Evolutionary conservation across 2,113 vertebrate genomes (phyloP).

Genomic region (Pterocles gutturalis): DNA sequence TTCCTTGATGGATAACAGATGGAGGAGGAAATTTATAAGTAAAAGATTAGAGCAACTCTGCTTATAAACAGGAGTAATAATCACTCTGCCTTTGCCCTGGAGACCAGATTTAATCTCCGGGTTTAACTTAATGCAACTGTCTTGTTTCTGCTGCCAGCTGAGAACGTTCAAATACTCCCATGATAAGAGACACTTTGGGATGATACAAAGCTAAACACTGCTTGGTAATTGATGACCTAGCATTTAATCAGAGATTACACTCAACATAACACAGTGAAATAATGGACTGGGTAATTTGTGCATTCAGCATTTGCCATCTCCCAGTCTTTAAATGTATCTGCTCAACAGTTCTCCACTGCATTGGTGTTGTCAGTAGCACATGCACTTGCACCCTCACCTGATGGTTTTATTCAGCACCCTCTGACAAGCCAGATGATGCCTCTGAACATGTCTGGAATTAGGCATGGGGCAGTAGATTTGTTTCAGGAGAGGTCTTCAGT

Average conservation of each 20-base stretch:
- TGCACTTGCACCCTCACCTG: not conserved
- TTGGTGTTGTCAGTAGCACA: not conserved
- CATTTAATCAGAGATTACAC: not conserved
- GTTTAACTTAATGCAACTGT: slow-evolving; percentile 61
- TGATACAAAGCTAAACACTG: slow-evolving; percentile 19
- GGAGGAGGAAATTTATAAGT: slow-evolving; percentile 58
- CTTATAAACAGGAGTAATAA: slow-evolving; percentile 69
- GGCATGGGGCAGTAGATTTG: not conserved
- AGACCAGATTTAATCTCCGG: slow-evolving; percentile 64
- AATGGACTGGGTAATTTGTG: not conserved
- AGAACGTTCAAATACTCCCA: not conserved
- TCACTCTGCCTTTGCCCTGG: slow-evolving; percentile 56
- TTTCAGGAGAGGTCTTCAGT: not conserved
- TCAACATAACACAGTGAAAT: not conserved
- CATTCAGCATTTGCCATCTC: not conserved
- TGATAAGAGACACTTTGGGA: slow-evolving; percentile 1
- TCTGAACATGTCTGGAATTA: not conserved
- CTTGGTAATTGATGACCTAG: not conserved
- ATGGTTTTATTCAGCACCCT: not conserved
- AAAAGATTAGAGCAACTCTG: slow-evolving; percentile 61
- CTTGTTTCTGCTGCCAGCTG: slow-evolving; percentile 52
- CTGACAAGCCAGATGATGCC: not conserved
- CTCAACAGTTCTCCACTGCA: not conserved
- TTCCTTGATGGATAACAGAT: slow-evolving; percentile 69
- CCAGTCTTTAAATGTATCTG: not conserved